These are phyloP conservation scores for Halictus rubicundus DNA, from an alignment of 1,140 invertebrate species.

Conservation along the genomic window DNA sequence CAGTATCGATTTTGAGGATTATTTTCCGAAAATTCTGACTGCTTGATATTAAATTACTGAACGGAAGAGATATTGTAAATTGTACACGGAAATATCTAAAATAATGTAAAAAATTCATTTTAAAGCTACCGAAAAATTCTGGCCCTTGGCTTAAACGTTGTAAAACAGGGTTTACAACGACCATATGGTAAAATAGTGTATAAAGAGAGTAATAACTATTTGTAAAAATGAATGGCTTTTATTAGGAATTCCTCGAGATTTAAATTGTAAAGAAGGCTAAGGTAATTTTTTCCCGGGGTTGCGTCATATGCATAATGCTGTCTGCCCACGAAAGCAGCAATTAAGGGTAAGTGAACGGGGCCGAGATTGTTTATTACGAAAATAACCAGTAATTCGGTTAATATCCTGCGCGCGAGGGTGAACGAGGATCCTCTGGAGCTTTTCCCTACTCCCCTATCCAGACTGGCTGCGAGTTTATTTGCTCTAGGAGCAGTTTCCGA, in stretches of 20 bases:
- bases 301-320: background rate
- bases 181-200: no score
- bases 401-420: background rate
- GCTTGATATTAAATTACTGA: no score
- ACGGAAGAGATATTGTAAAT: no score
- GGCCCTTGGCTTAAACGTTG: no score
- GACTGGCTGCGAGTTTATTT: conserved; percentile 23
- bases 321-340: background rate
- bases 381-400: background rate
- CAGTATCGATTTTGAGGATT: no score
- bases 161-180: no score
- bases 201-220: background rate
- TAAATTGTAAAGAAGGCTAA: background rate
- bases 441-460: background rate
- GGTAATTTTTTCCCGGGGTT: no score
- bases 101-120: no score
- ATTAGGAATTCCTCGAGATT: background rate
- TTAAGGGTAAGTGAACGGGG: background rate
- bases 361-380: background rate
- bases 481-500: background rate
- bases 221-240: background rate
- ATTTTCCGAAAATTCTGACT: no score
- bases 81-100: no score
- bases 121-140: no score
- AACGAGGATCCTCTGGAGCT: background rate